Conservation (phyloP, 30 jellyfish, hydroid and myxozoan genomes). For the Hydra vulgaris region DNA sequence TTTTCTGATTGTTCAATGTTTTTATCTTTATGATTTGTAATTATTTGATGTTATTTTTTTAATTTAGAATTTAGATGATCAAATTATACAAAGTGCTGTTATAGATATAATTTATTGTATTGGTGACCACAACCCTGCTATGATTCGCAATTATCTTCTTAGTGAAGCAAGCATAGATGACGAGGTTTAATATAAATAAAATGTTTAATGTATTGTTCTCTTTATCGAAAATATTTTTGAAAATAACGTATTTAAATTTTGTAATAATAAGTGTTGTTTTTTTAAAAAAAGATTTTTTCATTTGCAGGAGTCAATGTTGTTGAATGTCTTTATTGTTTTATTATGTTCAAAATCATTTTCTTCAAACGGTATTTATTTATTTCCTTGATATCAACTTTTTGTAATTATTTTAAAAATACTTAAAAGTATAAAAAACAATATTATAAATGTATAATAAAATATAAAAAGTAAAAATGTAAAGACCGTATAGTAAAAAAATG, state of each 20-base stretch:
- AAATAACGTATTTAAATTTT: too few relatives aligned
- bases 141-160: slow-evolving; percentile 60
- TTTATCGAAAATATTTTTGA: too few relatives aligned
- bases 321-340: neutral
- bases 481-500: too few relatives aligned
- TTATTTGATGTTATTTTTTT: neutral
- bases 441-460: too few relatives aligned
- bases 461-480: too few relatives aligned
- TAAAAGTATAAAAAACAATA: too few relatives aligned
- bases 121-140: slow-evolving; percentile 78
- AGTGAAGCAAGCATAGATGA: slow-evolving; percentile 65
- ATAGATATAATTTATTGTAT: slow-evolving; percentile 69
- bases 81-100: slow-evolving; percentile 50
- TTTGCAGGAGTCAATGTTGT: neutral
- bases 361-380: neutral
- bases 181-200: slow-evolving; percentile 47
- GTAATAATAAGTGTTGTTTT: too few relatives aligned
- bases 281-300: too few relatives aligned
- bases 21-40: too few relatives aligned
- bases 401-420: too few relatives aligned
- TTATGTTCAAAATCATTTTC: neutral
- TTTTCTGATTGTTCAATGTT: too few relatives aligned
- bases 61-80: slow-evolving; percentile 65
- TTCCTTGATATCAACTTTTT: neutral
- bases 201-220: slow-evolving; percentile 10